These are phyloP conservation scores for Hypomecis atomaria DNA, from an alignment of 2,888 invertebrate genomes.

Conservation along the genomic window DNA sequence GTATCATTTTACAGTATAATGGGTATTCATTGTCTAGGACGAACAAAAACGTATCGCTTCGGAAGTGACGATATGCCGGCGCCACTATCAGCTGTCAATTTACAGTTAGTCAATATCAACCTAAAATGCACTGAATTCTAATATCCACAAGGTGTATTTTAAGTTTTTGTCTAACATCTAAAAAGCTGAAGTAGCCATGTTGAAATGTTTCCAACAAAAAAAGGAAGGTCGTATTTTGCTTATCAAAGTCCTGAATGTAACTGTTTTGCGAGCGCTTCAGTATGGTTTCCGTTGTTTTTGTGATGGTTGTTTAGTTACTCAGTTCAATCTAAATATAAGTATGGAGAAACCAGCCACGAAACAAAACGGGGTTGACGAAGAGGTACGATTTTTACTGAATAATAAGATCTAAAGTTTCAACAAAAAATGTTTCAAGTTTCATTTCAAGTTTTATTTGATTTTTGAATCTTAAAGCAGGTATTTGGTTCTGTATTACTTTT, in stretches of 20 bases:
- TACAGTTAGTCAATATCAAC: conserved; percentile 40
- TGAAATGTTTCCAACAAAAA: conserved; percentile 51
- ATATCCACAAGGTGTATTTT: conserved; percentile 45
- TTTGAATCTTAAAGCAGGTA: too few relatives aligned
- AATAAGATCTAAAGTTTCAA: too few relatives aligned
- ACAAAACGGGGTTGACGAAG: conserved; percentile 12
- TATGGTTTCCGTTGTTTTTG: conserved; percentile 33
- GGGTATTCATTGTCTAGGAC: conserved; percentile 34
- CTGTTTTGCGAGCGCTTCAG: conserved; percentile 50
- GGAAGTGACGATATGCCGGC: conserved; percentile 61
- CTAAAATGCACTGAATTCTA: conserved; percentile 45
- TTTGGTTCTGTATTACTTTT: too few relatives aligned
- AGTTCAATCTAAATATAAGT: conserved; percentile 13
- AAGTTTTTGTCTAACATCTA: neutral
- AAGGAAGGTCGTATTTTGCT: conserved; percentile 60
- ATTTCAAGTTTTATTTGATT: too few relatives aligned
- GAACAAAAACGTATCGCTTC: conserved; percentile 55
- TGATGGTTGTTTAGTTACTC: conserved; percentile 20
- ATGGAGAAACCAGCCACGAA: conserved; percentile 9
- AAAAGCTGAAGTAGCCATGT: conserved; percentile 50
- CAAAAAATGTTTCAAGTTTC: too few relatives aligned
- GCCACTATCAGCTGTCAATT: conserved; percentile 58
- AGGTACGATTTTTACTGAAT: conserved; percentile 5
- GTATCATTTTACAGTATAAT: too few relatives aligned
- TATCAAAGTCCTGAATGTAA: conserved; percentile 46